Conservation (phyloP, 2,113 vertebrate genomes). For the Alectura lathami region DNA sequence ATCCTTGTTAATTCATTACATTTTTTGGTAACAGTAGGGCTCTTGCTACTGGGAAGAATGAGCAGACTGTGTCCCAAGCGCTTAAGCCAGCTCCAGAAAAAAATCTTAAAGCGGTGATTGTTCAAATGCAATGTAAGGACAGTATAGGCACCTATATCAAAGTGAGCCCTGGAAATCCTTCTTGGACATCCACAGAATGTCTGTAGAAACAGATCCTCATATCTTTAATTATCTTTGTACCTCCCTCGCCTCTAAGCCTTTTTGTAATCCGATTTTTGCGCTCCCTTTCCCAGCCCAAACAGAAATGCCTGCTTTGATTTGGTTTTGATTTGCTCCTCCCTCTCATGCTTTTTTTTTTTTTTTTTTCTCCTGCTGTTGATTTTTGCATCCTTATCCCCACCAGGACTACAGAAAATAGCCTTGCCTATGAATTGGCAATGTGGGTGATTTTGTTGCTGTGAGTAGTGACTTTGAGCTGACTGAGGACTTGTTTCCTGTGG, state of each 20-base stretch:
- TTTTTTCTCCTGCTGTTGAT: not conserved
- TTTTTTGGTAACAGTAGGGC: not conserved
- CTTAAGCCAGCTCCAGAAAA: not conserved
- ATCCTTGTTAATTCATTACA: not conserved
- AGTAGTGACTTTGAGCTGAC: not conserved
- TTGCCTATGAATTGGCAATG: not conserved
- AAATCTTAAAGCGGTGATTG: not conserved
- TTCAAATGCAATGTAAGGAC: not conserved
- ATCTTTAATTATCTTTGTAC: accelerated
- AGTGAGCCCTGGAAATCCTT: not conserved
- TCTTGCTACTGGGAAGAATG: not conserved
- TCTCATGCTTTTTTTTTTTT: not conserved
- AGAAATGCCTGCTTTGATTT: not conserved
- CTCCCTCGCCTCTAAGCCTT: not conserved
- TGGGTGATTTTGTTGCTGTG: not conserved
- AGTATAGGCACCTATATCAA: not conserved
- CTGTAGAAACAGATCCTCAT: not conserved
- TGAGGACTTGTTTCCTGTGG: not conserved
- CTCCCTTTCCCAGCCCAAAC: not conserved
- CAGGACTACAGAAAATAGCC: not conserved
- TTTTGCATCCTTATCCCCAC: not conserved
- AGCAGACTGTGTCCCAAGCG: not conserved
- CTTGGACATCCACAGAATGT: not conserved
- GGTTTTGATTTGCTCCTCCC: not conserved
- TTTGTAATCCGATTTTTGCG: not conserved